phyloP scores from a whole-genome alignment of 2,113 vertebrate species.

The Tragelaphus scriptus region DNA sequence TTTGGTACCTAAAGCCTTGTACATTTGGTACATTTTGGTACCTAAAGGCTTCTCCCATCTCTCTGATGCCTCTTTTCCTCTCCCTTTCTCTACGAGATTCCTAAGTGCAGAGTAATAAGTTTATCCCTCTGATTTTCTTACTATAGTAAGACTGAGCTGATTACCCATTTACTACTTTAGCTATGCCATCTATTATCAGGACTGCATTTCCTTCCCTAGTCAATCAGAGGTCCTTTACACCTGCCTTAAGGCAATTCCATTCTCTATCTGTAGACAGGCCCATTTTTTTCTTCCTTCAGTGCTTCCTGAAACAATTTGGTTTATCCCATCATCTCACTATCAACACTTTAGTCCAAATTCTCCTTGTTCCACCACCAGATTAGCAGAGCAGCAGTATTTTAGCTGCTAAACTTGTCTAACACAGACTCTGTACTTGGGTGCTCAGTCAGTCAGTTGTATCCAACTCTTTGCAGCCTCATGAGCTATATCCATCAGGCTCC shows the following conservation, averaged over 20 bases:
- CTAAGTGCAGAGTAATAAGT: not conserved
- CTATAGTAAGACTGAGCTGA: not conserved
- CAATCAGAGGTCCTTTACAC: not conserved
- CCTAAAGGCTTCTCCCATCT: not conserved
- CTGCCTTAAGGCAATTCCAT: not conserved
- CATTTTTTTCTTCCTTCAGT: not conserved
- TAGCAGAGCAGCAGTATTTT: not conserved
- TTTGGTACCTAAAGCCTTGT: not conserved
- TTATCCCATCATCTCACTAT: not conserved
- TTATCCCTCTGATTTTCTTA: not conserved
- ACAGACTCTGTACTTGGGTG: not conserved
- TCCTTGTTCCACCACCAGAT: not conserved
- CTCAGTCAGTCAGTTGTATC: not conserved
- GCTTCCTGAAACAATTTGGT: not conserved
- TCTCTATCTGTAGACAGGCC: not conserved
- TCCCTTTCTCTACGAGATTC: not conserved
- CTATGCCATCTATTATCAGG: not conserved
- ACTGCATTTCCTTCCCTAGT: not conserved
- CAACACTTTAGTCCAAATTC: not conserved
- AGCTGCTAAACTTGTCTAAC: not conserved
- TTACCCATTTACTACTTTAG: not conserved
- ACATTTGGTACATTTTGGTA: not conserved
- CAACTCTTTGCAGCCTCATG: not conserved
- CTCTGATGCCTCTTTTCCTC: not conserved
- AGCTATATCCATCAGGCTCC: not conserved